These are phyloP conservation scores for Phthorimaea operculella DNA, from an alignment of 1,140 invertebrate species.

Conservation along the genomic window DNA sequence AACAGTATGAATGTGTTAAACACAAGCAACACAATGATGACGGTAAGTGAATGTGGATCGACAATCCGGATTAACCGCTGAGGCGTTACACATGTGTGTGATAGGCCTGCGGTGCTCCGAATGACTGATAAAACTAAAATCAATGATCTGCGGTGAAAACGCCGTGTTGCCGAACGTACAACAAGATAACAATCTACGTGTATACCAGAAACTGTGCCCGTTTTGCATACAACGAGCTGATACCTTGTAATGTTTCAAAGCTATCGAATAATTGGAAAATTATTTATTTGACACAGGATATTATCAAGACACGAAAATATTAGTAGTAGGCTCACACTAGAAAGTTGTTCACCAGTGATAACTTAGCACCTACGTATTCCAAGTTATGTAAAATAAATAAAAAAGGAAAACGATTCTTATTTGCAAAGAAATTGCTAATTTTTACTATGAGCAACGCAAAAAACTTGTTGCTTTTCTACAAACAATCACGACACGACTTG, in stretches of 20 bases:
- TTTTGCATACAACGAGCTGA: neutral
- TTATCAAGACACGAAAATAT: slow-evolving; percentile 3
- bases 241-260: neutral
- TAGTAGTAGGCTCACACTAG: neutral
- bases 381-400: neutral
- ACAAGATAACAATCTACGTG: neutral
- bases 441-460: slow-evolving; percentile 11
- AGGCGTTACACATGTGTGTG: slow-evolving; percentile 1
- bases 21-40: slow-evolving; percentile 57
- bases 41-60: slow-evolving; percentile 53
- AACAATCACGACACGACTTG: slow-evolving; percentile 21
- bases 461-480: slow-evolving; percentile 22
- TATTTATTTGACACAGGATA: slow-evolving; percentile 14
- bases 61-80: slow-evolving; percentile 38
- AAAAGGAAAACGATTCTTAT: slow-evolving; percentile 1
- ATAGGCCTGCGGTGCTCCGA: slow-evolving; percentile 1
- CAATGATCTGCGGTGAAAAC: slow-evolving; percentile 1
- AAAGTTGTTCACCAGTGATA: neutral
- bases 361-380: neutral
- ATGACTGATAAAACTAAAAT: slow-evolving; percentile 5
- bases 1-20: slow-evolving; percentile 61
- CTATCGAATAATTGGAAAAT: slow-evolving; percentile 8
- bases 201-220: neutral
- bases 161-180: neutral
- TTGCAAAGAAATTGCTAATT: neutral